A percentile compares a stretch with the other conserved stretches of the same genome.
Conservation (phyloP, 2,888 invertebrate species). For the Pantelozetes paolii region DNA sequence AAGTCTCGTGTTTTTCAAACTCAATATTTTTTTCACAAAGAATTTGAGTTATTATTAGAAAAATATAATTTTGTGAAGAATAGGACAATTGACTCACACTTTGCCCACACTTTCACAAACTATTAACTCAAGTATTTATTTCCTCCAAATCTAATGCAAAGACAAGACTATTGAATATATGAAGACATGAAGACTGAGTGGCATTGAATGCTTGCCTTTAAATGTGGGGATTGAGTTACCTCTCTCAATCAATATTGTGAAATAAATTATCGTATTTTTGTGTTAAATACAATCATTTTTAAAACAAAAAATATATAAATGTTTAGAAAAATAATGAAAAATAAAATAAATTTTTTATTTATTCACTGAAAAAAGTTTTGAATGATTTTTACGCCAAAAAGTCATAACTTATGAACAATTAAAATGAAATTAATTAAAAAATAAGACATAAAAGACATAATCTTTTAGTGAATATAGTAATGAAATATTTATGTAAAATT, state of each 20-base stretch:
- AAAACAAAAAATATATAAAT: too few species aligned
- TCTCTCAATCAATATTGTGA: background rate
- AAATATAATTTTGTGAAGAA: background rate
- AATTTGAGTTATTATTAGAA: background rate
- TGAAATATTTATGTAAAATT: background rate
- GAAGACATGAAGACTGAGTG: background rate
- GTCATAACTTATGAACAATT: too few species aligned
- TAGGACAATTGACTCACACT: background rate
- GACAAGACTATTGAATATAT: background rate
- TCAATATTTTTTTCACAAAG: background rate
- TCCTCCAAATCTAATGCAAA: background rate
- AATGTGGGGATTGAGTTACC: background rate
- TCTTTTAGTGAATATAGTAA: background rate
- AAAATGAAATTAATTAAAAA: too few species aligned
- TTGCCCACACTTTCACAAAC: background rate
- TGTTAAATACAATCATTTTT: too few species aligned
- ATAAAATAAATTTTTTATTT: too few species aligned
- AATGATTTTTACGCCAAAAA: too few species aligned
- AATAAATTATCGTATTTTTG: too few species aligned
- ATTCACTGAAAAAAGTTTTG: too few species aligned
- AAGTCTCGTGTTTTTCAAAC: background rate
- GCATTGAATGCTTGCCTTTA: background rate
- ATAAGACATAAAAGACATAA: too few species aligned
- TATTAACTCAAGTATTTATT: slow-evolving; percentile 18
- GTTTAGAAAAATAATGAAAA: too few species aligned